These are phyloP conservation scores for Cantharis flavilabris DNA, from an alignment of 2,888 invertebrate species.

Conservation along the genomic window DNA sequence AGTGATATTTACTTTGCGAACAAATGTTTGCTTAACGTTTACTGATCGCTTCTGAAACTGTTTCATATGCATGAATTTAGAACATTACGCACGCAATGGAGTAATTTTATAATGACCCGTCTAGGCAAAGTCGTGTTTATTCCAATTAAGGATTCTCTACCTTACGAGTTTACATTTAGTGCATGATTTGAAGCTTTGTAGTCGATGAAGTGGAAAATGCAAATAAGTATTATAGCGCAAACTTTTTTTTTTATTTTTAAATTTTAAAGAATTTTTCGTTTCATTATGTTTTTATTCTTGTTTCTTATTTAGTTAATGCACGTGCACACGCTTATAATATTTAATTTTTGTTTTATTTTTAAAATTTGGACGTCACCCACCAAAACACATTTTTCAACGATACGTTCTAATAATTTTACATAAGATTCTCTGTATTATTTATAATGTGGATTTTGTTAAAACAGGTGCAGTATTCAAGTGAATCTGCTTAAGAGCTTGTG, in stretches of 20 bases:
- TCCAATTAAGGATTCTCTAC: conserved; percentile 14
- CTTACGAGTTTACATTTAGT: not conserved
- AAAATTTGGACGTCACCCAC: conserved; percentile 24
- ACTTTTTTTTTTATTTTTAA: not conserved
- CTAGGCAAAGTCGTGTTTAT: conserved; percentile 23
- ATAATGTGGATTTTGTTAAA: not conserved
- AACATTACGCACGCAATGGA: conserved; percentile 36
- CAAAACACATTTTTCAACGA: conserved; percentile 36
- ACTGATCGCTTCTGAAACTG: conserved; percentile 46
- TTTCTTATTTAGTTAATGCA: not conserved
- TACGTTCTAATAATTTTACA: conserved; percentile 22
- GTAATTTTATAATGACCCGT: conserved; percentile 44
- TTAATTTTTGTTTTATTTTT: not conserved
- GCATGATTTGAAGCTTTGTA: not conserved
- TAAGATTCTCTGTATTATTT: not conserved
- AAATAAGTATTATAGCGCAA: not conserved
- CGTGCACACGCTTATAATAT: not conserved
- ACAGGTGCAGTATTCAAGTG: not conserved
- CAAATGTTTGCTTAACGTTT: conserved; percentile 19
- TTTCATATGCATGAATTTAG: conserved; percentile 51
- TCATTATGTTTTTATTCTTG: not conserved
- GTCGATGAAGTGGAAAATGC: not conserved
- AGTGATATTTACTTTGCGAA: conserved; percentile 42
- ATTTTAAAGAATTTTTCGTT: not conserved
- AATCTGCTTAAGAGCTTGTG: not conserved